Base-by-base conservation (phyloP, 2,888 invertebrate species). In the Homarus gammarus region DNA sequence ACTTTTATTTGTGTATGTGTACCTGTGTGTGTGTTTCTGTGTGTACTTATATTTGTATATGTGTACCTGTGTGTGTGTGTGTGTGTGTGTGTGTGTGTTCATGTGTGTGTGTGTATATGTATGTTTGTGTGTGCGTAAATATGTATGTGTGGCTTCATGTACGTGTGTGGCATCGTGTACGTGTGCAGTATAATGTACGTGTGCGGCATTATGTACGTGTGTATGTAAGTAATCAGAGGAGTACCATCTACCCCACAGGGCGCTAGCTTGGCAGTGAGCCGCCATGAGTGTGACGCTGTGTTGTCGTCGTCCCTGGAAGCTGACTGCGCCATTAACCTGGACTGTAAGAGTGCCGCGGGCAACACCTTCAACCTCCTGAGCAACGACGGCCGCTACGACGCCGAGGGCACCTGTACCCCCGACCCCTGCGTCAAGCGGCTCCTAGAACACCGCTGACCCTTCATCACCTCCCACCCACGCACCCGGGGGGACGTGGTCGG, bases 391-490 rank as follows among this genome's bases (percentile, higher is more conserved):
- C 72, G 81, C 22, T 90, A 90, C 75, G 90, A 90, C 86, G 64
- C 75, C 22, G 77, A 82, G 6, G 90, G 90, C 27, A 86, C 56
- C 40, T 90, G 90, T 33, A 86, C 90, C 38, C 73, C 82, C 68
- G 90, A 90, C 56, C 90, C 90, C 44, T 90, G 90, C 51, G 90
- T 90, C 70, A 81, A 82, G 49, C 81, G 82, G 40, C 77, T 90
- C 81, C 85, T 90, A n/a, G 86, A 90, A 49, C 44, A 82, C 2
- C 90, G 86, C 61, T 90, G 82, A 87, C 6, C 2, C 1, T 0
- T 0, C 12, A 6, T 38, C 38, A 18, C 44, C 38, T 12, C 49
- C 31, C 33, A 31, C 49, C 18, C 77, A 18, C 18, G 18, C 49
- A 49, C 79, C 15, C 51, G 38, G 2, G 49, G 15, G 36, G 27